Base-by-base conservation (phyloP, 1,140 invertebrate species). In the Aphelenchoides fujianensis region DNA sequence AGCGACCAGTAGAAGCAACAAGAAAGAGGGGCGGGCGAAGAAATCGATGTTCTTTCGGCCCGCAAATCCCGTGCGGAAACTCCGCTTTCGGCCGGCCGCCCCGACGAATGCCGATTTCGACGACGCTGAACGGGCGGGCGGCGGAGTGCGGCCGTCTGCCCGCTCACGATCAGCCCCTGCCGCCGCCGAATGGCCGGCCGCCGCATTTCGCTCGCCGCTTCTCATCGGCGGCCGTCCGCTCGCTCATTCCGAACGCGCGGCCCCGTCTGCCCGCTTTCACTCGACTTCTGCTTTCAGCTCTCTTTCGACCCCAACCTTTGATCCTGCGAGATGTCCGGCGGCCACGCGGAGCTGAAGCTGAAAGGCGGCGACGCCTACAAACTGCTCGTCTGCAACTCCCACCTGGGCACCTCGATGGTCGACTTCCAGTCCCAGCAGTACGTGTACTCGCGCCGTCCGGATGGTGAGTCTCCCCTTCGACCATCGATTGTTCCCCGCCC, bases 391-490 rank as follows among this genome's bases (percentile, higher is more conserved):
- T 95, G 94, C 64, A 89, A 89, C 72, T 94, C 94, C 77, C 96
- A 98, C 85, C 85, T 97, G 76, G 96, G 96, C 70, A 90, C 92
- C 37, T 91, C 92, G 79, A 98, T 97, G 89, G 90, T 94, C 2
- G 92, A 98, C 85, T 97, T 91, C 85, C 92, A 94, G 86, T 93
- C 94, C 90, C 89, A 91, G 79, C 90, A 90, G 77, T 98, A 99
- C 84, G 90, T 97, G 34, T 98, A 91, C 89, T 98, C 97, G 85
- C 90, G 95, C 57, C 91, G 94, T 82, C 85, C 89, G 54, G 95
- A 98, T 88, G 94, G 94, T 89, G 41, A 48, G 41, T 48, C 12
- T 16, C 41, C 12, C 41, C 41, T 48, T 48, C 41, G 41, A 48
- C 12, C 41, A n/a, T n/a, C n/a, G n/a, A n/a, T n/a, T n/a, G n/a